Evolutionary conservation across 2,797 vertebrate species (phyloP).

Genomic region (Spatula versicolor): DNA sequence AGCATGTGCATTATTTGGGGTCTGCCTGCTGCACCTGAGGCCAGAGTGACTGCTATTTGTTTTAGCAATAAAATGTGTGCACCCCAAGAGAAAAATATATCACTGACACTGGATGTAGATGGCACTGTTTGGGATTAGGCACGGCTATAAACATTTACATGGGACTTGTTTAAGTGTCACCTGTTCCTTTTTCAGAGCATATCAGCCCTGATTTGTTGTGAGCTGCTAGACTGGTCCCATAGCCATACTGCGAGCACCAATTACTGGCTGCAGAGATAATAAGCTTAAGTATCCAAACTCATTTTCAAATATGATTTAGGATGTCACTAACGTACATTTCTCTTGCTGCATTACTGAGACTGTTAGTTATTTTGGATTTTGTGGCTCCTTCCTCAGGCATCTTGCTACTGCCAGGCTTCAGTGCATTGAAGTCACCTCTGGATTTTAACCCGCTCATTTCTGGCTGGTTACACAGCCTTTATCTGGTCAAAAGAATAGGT

Average conservation of each 20-base stretch:
- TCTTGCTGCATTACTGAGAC: neutral
- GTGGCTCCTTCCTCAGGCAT: neutral
- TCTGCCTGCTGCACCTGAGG: neutral
- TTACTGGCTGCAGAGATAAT: conserved; percentile 42
- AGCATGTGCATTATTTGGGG: neutral
- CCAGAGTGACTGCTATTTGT: neutral
- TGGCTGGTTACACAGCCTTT: neutral
- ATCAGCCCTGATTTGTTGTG: conserved; percentile 36
- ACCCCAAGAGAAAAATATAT: neutral
- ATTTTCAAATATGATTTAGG: conserved; percentile 45
- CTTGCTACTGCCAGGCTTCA: neutral
- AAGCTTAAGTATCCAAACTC: conserved; percentile 32
- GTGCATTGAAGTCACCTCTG: neutral
- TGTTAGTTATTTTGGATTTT: neutral
- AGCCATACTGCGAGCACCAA: neutral
- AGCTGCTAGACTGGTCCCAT: neutral
- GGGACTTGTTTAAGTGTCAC: neutral
- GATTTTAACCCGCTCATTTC: neutral
- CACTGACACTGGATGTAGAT: neutral
- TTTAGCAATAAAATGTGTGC: neutral
- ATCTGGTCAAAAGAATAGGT: neutral
- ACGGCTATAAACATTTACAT: neutral
- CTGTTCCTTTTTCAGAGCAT: neutral
- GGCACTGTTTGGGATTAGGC: neutral
- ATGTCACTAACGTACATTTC: neutral